Evolutionary conservation across 2,888 invertebrate genomes (phyloP), one percentile per base, ranked within the genome.

Genomic region (Scaptomyza parva): DNA sequence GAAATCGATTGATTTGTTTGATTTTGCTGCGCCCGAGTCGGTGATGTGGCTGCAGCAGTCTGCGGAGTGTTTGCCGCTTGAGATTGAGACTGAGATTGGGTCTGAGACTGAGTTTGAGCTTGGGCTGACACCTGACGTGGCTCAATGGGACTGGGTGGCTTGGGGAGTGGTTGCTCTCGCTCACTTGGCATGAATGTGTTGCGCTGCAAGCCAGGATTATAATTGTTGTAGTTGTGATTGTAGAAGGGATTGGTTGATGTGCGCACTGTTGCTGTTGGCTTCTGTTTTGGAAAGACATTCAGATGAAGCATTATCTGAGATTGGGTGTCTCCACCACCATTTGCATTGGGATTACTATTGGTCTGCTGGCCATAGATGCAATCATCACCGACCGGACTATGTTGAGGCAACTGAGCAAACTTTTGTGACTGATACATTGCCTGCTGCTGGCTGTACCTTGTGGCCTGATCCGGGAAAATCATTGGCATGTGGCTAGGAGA

Each of bases 261-360:
- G 5, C 86, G 69, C 4, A 72, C 48, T 0, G 63, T 47, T 24
- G 80, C 43, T 5, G 77, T 67, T 9, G 67, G 50, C 66, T 93
- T 93, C 61, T 92, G 92, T 53, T 93, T 92, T 1, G 93, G 94
- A 81, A 93, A 94, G 8, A 95, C 90, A 90, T 95, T 95, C n/a
- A 95, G 90, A 64, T 95, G 94, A 5, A 95, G 92, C 76, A 94
- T 92, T 92, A 95, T 93, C 82, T 94, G 94, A 39, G 79, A 54
- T 14, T 77, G 79, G 0, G 63, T 14, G 8, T 70, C 70, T 8
- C 52, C 33, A 14, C 24, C 68, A n/a, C 2, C 30, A n/a, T 60
- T 53, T 40, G 30, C 8, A n/a, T 59, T 43, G 18, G 37, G 22
- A 44, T 51, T 65, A 12, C n/a, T 8, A 30, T 14, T 47, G 2